These are phyloP conservation scores for Carposina sasakii DNA, from an alignment of 1,140 invertebrate genomes.

Conservation along the genomic window DNA sequence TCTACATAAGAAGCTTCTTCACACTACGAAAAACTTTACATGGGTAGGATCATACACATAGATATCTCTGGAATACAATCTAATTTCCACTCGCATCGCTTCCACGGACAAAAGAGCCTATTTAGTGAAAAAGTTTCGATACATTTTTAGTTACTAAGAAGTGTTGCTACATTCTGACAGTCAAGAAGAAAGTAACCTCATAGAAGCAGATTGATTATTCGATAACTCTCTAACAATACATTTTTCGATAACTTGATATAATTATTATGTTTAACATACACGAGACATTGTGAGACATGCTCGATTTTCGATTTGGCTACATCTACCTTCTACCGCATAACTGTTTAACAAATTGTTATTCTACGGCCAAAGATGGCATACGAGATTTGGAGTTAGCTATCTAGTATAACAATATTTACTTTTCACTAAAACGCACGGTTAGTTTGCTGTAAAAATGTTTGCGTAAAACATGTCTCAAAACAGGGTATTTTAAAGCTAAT, in stretches of 20 bases:
- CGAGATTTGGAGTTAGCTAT: slow-evolving; percentile 27
- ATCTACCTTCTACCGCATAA: slow-evolving; percentile 60
- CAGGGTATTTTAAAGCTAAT: slow-evolving; percentile 57
- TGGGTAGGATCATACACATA: too few species aligned
- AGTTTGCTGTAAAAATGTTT: too few species aligned
- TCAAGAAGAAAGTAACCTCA: too few species aligned
- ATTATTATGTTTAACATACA: slow-evolving; percentile 60
- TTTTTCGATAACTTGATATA: slow-evolving; percentile 59
- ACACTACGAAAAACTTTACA: too few species aligned
- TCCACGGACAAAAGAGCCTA: too few species aligned
- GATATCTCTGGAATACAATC: too few species aligned
- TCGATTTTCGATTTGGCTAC: slow-evolving; percentile 59
- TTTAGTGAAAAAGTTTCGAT: slow-evolving; percentile 58
- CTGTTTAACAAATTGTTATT: slow-evolving; percentile 54
- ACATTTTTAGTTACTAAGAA: slow-evolving; percentile 54
- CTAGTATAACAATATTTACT: slow-evolving; percentile 43
- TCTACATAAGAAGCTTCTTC: too few species aligned
- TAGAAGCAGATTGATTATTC: slow-evolving; percentile 56
- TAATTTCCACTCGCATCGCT: too few species aligned
- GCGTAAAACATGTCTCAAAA: slow-evolving; percentile 47
- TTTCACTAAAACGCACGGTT: slow-evolving; percentile 54
- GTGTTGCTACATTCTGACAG: slow-evolving; percentile 41
- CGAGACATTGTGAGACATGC: slow-evolving; percentile 60
- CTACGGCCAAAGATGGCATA: slow-evolving; percentile 41
- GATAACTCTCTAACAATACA: slow-evolving; percentile 61